These are phyloP conservation scores for Sarcophaga rosellei DNA, from an alignment of 2,888 invertebrate genomes.

Conservation along the genomic window DNA sequence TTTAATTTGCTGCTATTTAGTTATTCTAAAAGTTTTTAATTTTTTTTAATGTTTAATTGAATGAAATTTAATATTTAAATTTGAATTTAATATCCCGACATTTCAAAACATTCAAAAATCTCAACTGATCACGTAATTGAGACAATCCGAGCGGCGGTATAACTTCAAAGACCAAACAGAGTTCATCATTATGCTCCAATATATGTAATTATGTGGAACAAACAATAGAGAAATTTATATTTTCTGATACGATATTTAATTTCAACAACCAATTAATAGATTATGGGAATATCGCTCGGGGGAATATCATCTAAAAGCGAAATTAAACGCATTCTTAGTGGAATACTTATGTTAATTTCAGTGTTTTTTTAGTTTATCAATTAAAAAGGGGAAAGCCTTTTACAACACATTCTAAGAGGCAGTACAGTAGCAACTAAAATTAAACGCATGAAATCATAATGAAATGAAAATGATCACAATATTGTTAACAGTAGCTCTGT, in stretches of 20 bases:
- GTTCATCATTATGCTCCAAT: conserved; percentile 18
- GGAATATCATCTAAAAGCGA: too few species aligned
- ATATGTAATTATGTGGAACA: conserved; percentile 61
- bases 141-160: conserved; percentile 10
- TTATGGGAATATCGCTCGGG: not conserved
- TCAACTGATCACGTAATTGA: not conserved
- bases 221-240: conserved; percentile 53
- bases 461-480: conserved; percentile 42
- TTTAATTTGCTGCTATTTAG: too few species aligned
- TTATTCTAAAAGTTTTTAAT: too few species aligned
- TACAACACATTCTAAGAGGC: not conserved
- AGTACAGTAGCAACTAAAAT: conserved; percentile 4
- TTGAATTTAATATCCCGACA: too few species aligned
- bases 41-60: too few species aligned
- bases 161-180: conserved; percentile 38
- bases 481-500: conserved; percentile 43
- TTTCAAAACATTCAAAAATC: not conserved
- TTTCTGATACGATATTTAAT: not conserved
- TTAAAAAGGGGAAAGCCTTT: too few species aligned
- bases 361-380: too few species aligned
- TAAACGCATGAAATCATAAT: conserved; percentile 22
- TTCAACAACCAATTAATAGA: conserved; percentile 18
- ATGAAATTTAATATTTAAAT: too few species aligned
- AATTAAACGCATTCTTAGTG: too few species aligned
- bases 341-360: too few species aligned